Percentiles rank a stretch among this genome's conserved stretches.
These are phyloP conservation scores for Orthonyx spaldingii DNA, from an alignment of 2,113 vertebrate genomes.

Conservation along the genomic window DNA sequence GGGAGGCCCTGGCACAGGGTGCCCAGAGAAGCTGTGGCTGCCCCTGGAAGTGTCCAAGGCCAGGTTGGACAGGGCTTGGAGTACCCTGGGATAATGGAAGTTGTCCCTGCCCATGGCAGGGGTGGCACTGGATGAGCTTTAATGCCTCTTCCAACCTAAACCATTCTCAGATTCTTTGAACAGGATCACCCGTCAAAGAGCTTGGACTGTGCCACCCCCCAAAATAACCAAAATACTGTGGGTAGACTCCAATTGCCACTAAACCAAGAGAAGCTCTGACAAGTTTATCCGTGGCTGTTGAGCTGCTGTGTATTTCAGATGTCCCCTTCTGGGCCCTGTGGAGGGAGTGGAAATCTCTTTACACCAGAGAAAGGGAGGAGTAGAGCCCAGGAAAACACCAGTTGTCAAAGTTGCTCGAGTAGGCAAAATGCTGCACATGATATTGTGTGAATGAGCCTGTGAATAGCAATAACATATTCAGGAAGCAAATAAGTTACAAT, in stretches of 20 bases:
- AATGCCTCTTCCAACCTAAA: neutral
- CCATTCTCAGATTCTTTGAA: neutral
- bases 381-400: neutral
- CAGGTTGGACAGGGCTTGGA: fast-evolving
- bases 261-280: fast-evolving
- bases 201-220: neutral
- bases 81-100: neutral
- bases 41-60: neutral
- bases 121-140: fast-evolving
- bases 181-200: neutral
- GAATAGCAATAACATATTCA: neutral
- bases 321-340: too few relatives aligned
- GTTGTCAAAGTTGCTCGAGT: neutral
- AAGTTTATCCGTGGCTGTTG: neutral
- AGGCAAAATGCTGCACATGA: neutral
- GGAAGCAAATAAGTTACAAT: conserved; percentile 47
- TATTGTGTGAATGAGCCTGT: neutral
- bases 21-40: neutral
- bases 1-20: fast-evolving
- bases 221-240: neutral
- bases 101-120: neutral
- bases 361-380: neutral
- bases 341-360: neutral
- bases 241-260: neutral
- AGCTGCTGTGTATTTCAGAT: neutral